Evolutionary conservation across 2,113 vertebrate species (phyloP), one percentile per base, ranked within the genome.

Genomic region (Anas platyrhynchos): DNA sequence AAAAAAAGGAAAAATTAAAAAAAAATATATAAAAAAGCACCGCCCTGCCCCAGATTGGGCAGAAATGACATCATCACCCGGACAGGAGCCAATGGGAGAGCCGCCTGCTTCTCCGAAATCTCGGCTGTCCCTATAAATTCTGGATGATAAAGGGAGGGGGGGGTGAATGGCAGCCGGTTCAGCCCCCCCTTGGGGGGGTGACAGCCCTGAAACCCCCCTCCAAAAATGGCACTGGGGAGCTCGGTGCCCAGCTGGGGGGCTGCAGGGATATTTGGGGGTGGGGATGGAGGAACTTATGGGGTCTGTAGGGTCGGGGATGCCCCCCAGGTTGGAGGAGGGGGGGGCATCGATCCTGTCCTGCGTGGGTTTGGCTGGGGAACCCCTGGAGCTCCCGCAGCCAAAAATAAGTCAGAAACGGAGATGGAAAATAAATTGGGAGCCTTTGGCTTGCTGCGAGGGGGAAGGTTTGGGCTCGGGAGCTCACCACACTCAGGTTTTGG

Each of bases 41-140:
- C 50, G 26, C 32, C 32, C 50, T 38, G 34, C 32, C 36, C 1
- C 34, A 3, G 90, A 92, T 88, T 88, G 90, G 90, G 13, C 43
- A 83, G 58, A 72, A 76, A 91, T 92, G 36, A 92, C 84, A 83
- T 92, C 90, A 92, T 17, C 71, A 9, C 32, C 16, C 10, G 6
- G 50, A 58, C 29, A 36, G 2, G 7, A 76, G 25, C 90, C 77
- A 92, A 92, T 87, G 36, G 71, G 43, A 83, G 84, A 76, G 56
- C 65, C 22, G 21, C 48, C 31, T 82, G 77, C 77, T 15, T 4
- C 56, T 27, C 89, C 41, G 18, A 69, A 76, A 56, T 69, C 48
- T 80, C 61, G 13, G 38, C 82, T 29, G 16, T 46, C 50, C 38
- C 18, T 20, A 25, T 21, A 46, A 44, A 32, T 23, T 6, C 7